phyloP scores from a whole-genome alignment of 2,888 invertebrate species.

The Pristionchus japonicus region DNA sequence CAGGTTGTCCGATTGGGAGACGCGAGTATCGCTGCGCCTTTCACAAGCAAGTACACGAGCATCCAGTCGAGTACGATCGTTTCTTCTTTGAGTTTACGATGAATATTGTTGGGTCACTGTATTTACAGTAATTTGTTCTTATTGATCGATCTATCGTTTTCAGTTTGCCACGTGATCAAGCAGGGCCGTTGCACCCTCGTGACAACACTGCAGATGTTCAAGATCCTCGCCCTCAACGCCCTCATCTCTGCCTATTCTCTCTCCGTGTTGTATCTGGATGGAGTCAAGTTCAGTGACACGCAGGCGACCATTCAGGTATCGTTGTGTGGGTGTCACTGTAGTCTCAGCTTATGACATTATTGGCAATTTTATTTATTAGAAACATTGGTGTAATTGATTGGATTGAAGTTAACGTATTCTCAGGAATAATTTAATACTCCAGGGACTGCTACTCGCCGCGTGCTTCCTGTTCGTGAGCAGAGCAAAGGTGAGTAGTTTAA shows the following conservation, averaged over 20 bases:
- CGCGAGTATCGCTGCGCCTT: conserved; percentile 98
- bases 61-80: conserved; percentile 90
- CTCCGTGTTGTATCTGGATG: conserved; percentile 96
- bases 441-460: conserved; percentile 93
- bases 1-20: conserved; percentile 95
- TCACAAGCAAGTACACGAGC: conserved; percentile 96
- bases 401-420: no score
- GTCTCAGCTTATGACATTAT: no score
- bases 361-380: no score
- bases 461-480: conserved; percentile 98
- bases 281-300: conserved; percentile 90
- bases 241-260: conserved; percentile 96
- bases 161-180: conserved; percentile 98
- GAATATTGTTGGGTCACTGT: not conserved
- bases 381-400: no score
- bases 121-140: not conserved
- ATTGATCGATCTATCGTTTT: conserved; percentile 68
- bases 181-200: conserved; percentile 99
- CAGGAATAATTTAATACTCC: conserved; percentile 75
- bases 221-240: conserved; percentile 97
- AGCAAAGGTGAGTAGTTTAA: conserved; percentile 84
- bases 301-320: conserved; percentile 87
- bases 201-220: conserved; percentile 99
- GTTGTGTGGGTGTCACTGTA: no score
- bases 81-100: not conserved